Evolutionary conservation across 1,140 invertebrate species (phyloP), one percentile per base, ranked within the genome.

Genomic region (Drosophila tropicalis): DNA sequence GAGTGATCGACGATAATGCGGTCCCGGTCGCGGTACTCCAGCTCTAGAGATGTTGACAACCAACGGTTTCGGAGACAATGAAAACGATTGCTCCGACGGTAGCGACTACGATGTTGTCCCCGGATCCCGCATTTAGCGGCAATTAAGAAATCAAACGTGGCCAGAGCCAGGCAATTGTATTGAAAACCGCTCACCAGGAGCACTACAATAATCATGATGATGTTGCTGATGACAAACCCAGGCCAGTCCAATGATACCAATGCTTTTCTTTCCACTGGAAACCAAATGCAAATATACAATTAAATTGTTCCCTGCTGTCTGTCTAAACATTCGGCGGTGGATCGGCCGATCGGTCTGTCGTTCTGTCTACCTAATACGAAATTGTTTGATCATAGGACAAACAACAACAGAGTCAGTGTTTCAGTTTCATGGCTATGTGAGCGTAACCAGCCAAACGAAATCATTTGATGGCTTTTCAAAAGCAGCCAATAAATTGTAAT

Each of bases 131-230:
- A 89, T 89, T 89, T 89, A 89, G 85, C 84, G 77, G 89, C 84
- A 89, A 89, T 89, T 89, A 89, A 89, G 84, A 89, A 89, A 89
- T 89, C 84, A 89, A 90, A 83, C 76, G 79, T 89, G 79, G 71
- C 74, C 79, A 76, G 75, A 41, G 68, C 73, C 57, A 57, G 67
- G 39, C 81, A 84, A 84, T 84, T 80, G 81, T 54, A 84, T 84
- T 83, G 65, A 78, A 51, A 83, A 70, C 65, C 71, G 77, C 67
- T 81, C 72, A 69, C 79, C 79, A 89, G 72, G 83, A 87, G 76
- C 56, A 70, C 41, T 34, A 1, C 22, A 25, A 29, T 29, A 29
- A 29, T 29, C 29, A 32, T 36, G 36, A 39, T 39, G 36, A 39
- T 39, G 36, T 10, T 39, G 36, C 51, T 41, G 67, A 62, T 85